Evolutionary conservation across 2,113 vertebrate species (phyloP).

Genomic region (Serilophus lunatus): DNA sequence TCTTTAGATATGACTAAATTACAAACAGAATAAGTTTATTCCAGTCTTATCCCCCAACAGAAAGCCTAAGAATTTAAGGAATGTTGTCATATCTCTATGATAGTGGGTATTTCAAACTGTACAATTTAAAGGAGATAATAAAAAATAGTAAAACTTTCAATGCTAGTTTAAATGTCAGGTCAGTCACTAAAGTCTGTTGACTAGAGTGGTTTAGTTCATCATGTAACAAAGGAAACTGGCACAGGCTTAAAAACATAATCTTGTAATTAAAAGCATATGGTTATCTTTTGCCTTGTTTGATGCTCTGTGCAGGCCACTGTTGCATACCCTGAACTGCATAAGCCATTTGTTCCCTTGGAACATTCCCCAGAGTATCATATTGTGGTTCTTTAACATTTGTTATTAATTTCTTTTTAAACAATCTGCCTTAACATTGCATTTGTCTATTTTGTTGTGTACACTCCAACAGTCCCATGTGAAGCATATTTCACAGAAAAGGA

Average conservation of each 20-base stretch:
- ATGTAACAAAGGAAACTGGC: not conserved
- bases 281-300: not conserved
- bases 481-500: not conserved
- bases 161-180: not conserved
- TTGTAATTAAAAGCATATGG: not conserved
- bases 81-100: not conserved
- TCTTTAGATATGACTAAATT: not conserved
- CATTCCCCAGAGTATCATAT: not conserved
- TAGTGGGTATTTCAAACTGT: not conserved
- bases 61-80: not conserved
- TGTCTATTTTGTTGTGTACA: not conserved
- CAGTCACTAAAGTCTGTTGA: not conserved
- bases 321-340: not conserved
- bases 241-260: not conserved
- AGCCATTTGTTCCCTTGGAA: not conserved
- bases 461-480: not conserved
- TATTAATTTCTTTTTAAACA: not conserved
- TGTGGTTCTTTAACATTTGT: not conserved
- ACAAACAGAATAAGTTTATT: not conserved
- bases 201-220: not conserved
- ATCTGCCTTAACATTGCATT: not conserved
- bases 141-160: not conserved
- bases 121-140: not conserved
- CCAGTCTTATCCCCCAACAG: not conserved
- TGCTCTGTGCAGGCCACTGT: not conserved